Evolutionary conservation across 2,888 invertebrate genomes (phyloP), one percentile per base, ranked within the genome.

Genomic region (Nemotelus pantherinus): DNA sequence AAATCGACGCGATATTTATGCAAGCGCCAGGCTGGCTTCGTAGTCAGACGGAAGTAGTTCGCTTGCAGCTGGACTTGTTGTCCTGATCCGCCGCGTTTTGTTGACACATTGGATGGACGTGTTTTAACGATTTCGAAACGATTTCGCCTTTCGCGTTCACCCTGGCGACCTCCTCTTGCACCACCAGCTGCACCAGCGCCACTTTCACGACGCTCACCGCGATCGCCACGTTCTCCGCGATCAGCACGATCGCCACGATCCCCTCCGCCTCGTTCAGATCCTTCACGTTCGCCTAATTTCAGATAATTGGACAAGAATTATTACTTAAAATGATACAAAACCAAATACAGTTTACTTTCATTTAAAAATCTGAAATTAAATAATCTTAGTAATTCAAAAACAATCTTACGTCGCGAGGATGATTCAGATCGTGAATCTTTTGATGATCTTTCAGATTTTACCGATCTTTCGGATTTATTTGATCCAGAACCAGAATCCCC

Each of bases 1-100:
- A 94, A 91, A 81, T 93, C 92, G 0, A 95, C 94, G 44, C 91
- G 89, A 83, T 95, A 95, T 79, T 94, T 93, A 80, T 90, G 91
- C 1, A 95, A 85, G 3, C 83, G 82, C 94, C 95, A 95, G 75
- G 92, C 89, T 0, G 93, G 90, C 0, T 89, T 89, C 0, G 91
- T 90, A 2, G 91, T 80, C 0, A 95, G 84, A 0, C 89, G 88
- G 81, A 93, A 95, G 81, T 93, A 95, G 83, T 95, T 95, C 0
- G 93, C 89, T 82, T 65, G 80, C 1, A 95, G 82, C 1, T 85
- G 83, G 0, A 93, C 82, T 0, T 83, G 84, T 0, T 77, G 80
- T 0, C 94, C 93, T 5, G 86, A 82, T 0, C 79, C 79, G 2
- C 93, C 93, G 43, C 79, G 77, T 80, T 87, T 87, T 0, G 82